Base-by-base conservation (phyloP, 2,888 invertebrate species). In the Ophion obscuratus region DNA sequence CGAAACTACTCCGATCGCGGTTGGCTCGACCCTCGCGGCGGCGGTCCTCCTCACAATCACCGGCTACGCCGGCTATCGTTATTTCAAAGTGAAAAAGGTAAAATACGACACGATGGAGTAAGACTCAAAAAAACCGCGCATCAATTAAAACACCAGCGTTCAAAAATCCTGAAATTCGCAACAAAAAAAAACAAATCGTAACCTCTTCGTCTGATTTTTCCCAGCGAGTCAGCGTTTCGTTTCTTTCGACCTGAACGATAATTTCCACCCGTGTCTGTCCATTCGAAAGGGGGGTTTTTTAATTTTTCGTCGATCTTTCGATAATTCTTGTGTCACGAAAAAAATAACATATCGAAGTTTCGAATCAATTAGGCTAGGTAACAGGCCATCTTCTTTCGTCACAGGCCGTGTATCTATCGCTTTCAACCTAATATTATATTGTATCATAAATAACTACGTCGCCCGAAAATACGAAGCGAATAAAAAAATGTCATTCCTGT, bases 81-180 rank as follows among this genome's bases (percentile, higher is more conserved):
- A 98, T 92, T 96, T 98, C 93, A 97, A 98, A 94, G 96, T 98
- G 71, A 98, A 98, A 95, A 98, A 98, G 94, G 97, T 98, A 2
- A 97, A 98, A 92, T 98, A 98, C 92, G 98, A 98, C 92, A 97
- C 97, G 14, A 98, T 98, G 98, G 97, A 98, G 94, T 98, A 96
- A 95, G 88, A n/a, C 74, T 59, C 6, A 14, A 70, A 70, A 20
- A 44, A 11, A 36, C 5, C 44, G 27, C 3, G 53, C 17, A 24
- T 17, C 53, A 17, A 53, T 70, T 17, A 7, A 53, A 27, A 53
- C 14, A 27, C n/a, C 27, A 53, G 27, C 27, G 17, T 27, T 70
- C 17, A 9, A 40, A 24, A 57, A 47, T 81, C n/a, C 64, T 20
- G 53, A 75, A 20, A 57, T 74, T 61, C n/a, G 10, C 17, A 44